A percentile compares a stretch with the other conserved stretches of the same genome.
Evolutionary conservation across 2,113 vertebrate species (phyloP).

Genomic region (Melanocharis versteri): DNA sequence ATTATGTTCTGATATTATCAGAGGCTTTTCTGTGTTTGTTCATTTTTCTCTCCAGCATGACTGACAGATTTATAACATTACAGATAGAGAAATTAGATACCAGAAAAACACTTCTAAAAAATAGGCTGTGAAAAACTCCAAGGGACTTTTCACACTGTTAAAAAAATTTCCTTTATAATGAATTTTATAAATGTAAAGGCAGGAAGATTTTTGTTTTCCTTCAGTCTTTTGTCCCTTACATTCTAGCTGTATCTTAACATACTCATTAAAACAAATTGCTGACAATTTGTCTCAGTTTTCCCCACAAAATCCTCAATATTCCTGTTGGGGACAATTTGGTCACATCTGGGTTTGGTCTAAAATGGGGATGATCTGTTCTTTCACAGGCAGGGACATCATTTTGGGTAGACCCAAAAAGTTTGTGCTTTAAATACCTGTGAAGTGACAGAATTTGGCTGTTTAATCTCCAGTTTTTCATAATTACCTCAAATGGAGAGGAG

Average conservation of each 20-base stretch:
- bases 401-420: not conserved
- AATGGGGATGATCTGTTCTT: not conserved
- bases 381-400: not conserved
- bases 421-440: not conserved
- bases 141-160: not conserved
- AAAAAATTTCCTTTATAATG: not conserved
- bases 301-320: fast-evolving
- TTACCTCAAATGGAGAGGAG: not conserved
- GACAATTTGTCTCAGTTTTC: not conserved
- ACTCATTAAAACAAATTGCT: not conserved
- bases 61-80: not conserved
- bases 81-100: not conserved
- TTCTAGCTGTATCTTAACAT: not conserved
- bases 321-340: fast-evolving
- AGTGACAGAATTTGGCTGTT: not conserved
- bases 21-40: not conserved
- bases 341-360: not conserved
- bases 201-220: not conserved
- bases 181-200: not conserved
- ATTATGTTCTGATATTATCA: not conserved
- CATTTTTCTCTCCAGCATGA: not conserved
- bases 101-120: not conserved
- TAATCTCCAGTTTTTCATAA: not conserved
- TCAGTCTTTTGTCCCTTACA: not conserved
- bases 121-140: not conserved